These are phyloP conservation scores for Latrodectus hesperus DNA, from an alignment of 2,888 invertebrate species.

Conservation along the genomic window DNA sequence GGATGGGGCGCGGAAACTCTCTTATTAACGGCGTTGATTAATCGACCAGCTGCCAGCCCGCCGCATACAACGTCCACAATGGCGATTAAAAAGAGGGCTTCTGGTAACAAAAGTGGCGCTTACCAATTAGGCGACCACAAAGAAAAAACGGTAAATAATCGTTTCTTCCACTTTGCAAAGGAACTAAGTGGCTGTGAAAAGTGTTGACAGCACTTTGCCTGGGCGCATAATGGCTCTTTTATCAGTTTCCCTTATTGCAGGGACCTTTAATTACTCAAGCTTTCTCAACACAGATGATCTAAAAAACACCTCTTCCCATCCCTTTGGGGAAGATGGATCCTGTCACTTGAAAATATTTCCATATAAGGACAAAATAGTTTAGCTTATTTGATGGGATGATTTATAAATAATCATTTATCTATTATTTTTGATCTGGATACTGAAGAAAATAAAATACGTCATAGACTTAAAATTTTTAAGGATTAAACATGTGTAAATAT, in stretches of 20 bases:
- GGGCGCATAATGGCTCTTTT: conserved; percentile 61
- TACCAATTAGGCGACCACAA: conserved; percentile 60
- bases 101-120: conserved; percentile 39
- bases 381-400: too few relatives aligned
- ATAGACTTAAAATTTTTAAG: too few relatives aligned
- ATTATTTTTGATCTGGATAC: too few relatives aligned
- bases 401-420: too few relatives aligned
- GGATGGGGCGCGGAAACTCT: conserved; percentile 23
- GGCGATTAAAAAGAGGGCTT: conserved; percentile 32
- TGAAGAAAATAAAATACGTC: too few relatives aligned
- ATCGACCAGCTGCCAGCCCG: conserved; percentile 37
- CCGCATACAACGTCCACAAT: conserved; percentile 21
- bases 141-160: conserved; percentile 61
- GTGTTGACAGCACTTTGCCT: conserved; percentile 44
- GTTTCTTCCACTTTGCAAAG: conserved; percentile 47
- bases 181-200: conserved; percentile 64
- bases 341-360: too few relatives aligned
- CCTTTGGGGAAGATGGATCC: too few relatives aligned
- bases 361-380: too few relatives aligned
- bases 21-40: conserved; percentile 61
- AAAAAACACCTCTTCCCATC: conserved; percentile 4
- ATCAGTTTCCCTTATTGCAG: conserved; percentile 26
- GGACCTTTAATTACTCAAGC: conserved; percentile 18
- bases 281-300: conserved; percentile 1
- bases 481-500: too few relatives aligned